Conservation (phyloP, 1,140 invertebrate species). For the Drosophila carrolli region DNA sequence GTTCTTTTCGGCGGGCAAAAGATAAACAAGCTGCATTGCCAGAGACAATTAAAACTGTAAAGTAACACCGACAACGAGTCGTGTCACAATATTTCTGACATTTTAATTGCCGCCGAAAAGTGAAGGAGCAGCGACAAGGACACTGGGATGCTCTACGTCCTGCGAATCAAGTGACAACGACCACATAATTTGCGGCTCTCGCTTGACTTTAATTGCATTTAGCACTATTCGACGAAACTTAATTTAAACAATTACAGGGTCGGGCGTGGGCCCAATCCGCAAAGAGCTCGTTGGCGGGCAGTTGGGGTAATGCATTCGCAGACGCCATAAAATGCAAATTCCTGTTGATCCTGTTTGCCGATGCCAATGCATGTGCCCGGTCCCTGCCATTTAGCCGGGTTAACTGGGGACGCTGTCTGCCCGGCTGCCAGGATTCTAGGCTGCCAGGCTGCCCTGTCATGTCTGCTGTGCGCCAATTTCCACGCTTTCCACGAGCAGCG, state of each 20-base stretch:
- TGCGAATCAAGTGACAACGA: constrained; percentile 56
- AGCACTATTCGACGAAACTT: constrained; percentile 36
- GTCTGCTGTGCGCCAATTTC: constrained; percentile 73
- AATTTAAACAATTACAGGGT: constrained; percentile 72
- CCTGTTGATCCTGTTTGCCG: constrained; percentile 80
- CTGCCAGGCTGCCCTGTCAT: constrained; percentile 48
- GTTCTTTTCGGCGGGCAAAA: constrained; percentile 23
- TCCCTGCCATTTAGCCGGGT: constrained; percentile 66
- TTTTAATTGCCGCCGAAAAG: constrained; percentile 65
- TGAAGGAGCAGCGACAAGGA: constrained; percentile 44
- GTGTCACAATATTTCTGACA: constrained; percentile 66
- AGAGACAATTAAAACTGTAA: constrained; percentile 72
- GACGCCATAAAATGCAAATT: constrained; percentile 83
- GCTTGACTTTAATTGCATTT: constrained; percentile 71
- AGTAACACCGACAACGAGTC: constrained; percentile 45
- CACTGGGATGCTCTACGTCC: constrained; percentile 23
- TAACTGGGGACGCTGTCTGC: constrained; percentile 43
- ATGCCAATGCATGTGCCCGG: constrained; percentile 72
- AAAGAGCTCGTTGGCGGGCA: constrained; percentile 3
- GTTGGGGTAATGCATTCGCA: constrained; percentile 60
- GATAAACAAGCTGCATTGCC: constrained; percentile 65
- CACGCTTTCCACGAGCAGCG: constrained; percentile 55
- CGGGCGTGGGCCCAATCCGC: constrained; percentile 2
- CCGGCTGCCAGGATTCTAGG: not conserved
- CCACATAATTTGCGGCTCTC: constrained; percentile 55